Evolutionary conservation across 2,113 vertebrate genomes (phyloP), one percentile per base, ranked within the genome.

Genomic region (Ctenodactylus gundi): DNA sequence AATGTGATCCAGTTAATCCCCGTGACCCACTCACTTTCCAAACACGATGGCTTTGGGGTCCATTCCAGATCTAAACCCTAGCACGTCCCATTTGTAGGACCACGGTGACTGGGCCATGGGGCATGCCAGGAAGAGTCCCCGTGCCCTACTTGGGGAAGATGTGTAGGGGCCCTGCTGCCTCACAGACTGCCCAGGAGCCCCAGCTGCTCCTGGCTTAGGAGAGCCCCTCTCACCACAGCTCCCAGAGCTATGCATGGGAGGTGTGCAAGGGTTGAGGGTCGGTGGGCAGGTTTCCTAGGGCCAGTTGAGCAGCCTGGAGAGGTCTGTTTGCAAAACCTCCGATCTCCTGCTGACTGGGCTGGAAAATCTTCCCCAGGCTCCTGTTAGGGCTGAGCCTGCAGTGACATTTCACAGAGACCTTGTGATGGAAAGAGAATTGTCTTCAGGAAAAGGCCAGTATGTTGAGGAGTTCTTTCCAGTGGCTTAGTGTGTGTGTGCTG

Each of bases 351-450:
- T 58, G 29, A 60, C 51, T 62, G 65, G 41, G 53, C 58, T 57
- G 36, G 65, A 36, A 41, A 80, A 36, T 6, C 3, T n/a, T n/a
- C 65, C n/a, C 4, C 21, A 23, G 53, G 75, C n/a, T 78, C 36
- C 1, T 3, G 60, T 15, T 29, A 41, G 1, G 41, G 27, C 2
- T 0, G 14, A 31, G 49, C 25, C 12, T 11, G 1, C 1, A 4
- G n/a, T 21, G 34, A 58, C n/a, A 11, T 6, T 49, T 44, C 23
- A 49, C 27, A 53, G 62, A 34, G 62, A 57, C 41, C 49, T 51
- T 53, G 41, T 20, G 49, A 18, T 44, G 41, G 36, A 65, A 58
- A 76, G 34, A 65, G 72, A 53, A 18, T 27, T 21, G 39, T 55
- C 78, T 85, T 53, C 6, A 18, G 60, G 51, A n/a, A 64, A 87